Base-by-base conservation (phyloP, 2,888 invertebrate genomes). In the Nymphalis urticae region DNA sequence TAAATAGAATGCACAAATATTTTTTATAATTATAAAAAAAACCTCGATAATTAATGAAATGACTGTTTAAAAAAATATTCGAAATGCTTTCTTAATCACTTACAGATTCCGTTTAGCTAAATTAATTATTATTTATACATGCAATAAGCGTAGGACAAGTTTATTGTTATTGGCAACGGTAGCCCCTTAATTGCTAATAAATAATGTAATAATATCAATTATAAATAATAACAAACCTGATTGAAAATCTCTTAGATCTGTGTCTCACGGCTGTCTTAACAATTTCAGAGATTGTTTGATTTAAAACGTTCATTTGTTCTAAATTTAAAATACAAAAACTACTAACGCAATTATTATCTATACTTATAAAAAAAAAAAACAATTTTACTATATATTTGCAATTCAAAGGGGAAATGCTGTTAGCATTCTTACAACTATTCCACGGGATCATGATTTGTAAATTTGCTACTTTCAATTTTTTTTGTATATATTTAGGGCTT, bases 81-180 rank as follows among this genome's bases (percentile, higher is more conserved):
- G 10, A 53, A 36, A 48, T 32, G 51, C 27, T 59, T 63, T 47
- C 61, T 48, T 24, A 48, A 21, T 48, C 54, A 64, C 60, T 53
- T 68, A 21, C 24, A 36, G 21, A 36, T 62, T 19, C 19, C 58
- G 13, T 48, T 51, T 27, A 62, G 53, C 48, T 65, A 32, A 42
- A 71, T 48, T 66, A 61, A 66, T 66, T 66, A 69, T 59, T 71
- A 69, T 69, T 71, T 69, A 71, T 71, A 64, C 65, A 71, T 69
- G 58, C 71, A 62, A 71, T 66, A 69, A 69, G 71, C 71, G 71
- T 71, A 71, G 66, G 71, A 71, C 69, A 69, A 71, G 69, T 71
- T 69, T 71, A 71, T 71, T 71, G 71, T 71, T 71, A 71, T 69
- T 71, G 48, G 56, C 27, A 58, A 63, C 61, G 60, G 69, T 66